These are phyloP conservation scores for Chaetodon auriga DNA, from an alignment of 2,113 vertebrate species.

Conservation along the genomic window DNA sequence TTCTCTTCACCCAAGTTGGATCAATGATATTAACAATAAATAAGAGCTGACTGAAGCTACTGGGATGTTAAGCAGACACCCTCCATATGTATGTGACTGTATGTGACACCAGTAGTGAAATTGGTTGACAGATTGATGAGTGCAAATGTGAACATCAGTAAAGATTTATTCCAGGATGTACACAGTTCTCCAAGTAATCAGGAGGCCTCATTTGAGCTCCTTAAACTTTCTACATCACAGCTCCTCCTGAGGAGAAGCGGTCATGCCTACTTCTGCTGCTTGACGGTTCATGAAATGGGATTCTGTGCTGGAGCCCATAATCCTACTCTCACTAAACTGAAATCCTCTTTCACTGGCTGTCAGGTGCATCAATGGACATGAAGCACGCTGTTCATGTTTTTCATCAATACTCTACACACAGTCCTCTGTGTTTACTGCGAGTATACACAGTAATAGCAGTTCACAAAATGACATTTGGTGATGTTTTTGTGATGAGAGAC, in stretches of 20 bases:
- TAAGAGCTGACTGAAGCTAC: too few species aligned
- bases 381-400: conserved; percentile 25
- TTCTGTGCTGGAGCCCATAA: conserved; percentile 62
- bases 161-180: neutral
- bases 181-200: neutral
- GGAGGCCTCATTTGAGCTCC: neutral
- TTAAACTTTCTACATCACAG: conserved; percentile 27
- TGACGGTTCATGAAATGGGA: conserved; percentile 83
- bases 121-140: neutral
- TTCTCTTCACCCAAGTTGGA: neutral
- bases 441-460: neutral
- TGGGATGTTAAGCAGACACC: neutral
- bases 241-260: conserved; percentile 13
- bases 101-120: neutral
- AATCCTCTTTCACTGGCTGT: conserved; percentile 52
- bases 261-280: conserved; percentile 51
- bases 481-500: conserved; percentile 12
- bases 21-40: neutral
- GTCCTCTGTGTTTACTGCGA: neutral
- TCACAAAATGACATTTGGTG: neutral
- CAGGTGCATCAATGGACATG: conserved; percentile 38
- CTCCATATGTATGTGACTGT: neutral
- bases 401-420: conserved; percentile 13
- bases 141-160: neutral
- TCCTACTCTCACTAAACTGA: conserved; percentile 47